A percentile compares a stretch with the other conserved stretches of the same genome.
Conservation (phyloP, 2,888 invertebrate species). For the Heterodera filipjevi region DNA sequence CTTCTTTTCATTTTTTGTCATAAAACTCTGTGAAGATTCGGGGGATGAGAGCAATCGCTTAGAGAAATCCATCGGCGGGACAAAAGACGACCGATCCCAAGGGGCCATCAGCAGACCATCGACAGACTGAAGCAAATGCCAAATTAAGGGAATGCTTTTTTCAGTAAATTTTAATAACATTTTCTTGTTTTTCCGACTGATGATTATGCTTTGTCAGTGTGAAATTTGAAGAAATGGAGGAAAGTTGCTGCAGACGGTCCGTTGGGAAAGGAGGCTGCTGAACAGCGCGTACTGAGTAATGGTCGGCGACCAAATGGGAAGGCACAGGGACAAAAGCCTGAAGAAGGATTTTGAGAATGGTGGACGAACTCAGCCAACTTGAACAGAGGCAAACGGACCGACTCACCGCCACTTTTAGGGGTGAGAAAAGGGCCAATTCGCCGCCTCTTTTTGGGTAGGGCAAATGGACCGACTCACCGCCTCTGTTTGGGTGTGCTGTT, state of each 20-base stretch:
- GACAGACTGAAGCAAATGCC: not conserved
- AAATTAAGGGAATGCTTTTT: not conserved
- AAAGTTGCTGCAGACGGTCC: not conserved
- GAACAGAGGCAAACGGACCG: no score
- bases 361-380: not conserved
- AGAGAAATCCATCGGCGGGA: not conserved
- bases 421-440: no score
- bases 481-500: no score
- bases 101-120: not conserved
- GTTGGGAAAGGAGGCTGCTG: not conserved
- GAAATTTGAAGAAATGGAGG: not conserved
- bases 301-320: no score
- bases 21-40: not conserved
- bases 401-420: no score
- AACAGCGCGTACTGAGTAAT: not conserved
- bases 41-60: slow-evolving; percentile 7
- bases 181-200: not conserved
- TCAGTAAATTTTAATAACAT: not conserved
- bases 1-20: not conserved
- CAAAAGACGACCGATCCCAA: not conserved
- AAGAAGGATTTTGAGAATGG: not conserved
- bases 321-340: not conserved
- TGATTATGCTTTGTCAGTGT: not conserved
- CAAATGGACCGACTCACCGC: no score
- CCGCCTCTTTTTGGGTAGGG: no score